Conservation (phyloP, 2,888 invertebrate species). For the Muschampia staudingeri region DNA sequence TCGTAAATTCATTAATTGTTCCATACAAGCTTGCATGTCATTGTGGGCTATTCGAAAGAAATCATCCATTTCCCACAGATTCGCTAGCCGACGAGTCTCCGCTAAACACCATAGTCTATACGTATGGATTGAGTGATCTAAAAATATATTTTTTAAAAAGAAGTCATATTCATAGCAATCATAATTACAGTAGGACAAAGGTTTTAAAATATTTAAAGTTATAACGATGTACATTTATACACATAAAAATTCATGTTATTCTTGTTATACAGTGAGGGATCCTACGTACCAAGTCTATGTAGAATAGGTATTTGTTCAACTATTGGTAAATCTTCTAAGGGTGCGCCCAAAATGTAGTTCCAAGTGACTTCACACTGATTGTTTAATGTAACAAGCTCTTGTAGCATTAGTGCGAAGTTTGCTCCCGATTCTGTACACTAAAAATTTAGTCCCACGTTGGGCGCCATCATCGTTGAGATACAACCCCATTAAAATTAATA, state of each 20-base stretch:
- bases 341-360: constrained; percentile 93
- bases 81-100: constrained; percentile 93
- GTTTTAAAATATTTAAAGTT: too few relatives aligned
- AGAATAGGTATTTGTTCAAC: constrained; percentile 96
- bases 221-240: too few relatives aligned
- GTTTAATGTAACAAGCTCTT: constrained; percentile 93
- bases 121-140: constrained; percentile 95
- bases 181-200: too few relatives aligned
- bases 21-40: constrained; percentile 92
- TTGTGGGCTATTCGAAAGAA: constrained; percentile 93
- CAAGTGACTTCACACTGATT: constrained; percentile 95
- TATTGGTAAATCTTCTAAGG: constrained; percentile 94
- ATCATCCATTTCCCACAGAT: constrained; percentile 94
- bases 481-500: not conserved
- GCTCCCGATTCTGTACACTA: constrained; percentile 89
- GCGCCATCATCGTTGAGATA: not conserved
- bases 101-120: constrained; percentile 95
- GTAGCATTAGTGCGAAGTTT: constrained; percentile 92
- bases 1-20: constrained; percentile 90
- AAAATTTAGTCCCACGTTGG: not conserved
- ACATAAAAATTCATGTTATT: too few relatives aligned
- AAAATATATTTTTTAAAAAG: not conserved
- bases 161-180: too few relatives aligned
- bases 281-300: constrained; percentile 92
- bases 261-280: not conserved